phyloP scores from a whole-genome alignment of 2,888 invertebrate species.

The Parapristionchus giblindavisi region DNA sequence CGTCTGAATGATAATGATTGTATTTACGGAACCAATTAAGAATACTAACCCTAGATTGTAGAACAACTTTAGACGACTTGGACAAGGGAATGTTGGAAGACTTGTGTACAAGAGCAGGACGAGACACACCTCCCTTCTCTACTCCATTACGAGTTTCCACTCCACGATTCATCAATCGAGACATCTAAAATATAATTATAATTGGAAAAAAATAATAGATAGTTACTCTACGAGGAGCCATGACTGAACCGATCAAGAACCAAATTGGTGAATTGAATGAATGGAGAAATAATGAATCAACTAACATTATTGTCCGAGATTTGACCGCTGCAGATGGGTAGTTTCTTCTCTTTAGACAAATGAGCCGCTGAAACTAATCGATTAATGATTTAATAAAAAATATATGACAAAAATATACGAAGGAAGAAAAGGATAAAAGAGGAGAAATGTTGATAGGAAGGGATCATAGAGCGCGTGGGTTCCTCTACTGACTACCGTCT shows the following conservation, averaged over 20 bases:
- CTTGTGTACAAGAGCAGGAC: neutral
- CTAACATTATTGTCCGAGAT: neutral
- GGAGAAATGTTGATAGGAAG: neutral
- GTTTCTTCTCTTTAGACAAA: too few species aligned
- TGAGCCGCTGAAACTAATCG: too few species aligned
- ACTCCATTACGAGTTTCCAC: conserved; percentile 9
- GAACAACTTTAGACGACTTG: neutral
- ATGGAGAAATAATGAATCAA: neutral
- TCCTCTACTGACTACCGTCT: too few species aligned
- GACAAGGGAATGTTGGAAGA: neutral
- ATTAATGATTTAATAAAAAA: too few species aligned
- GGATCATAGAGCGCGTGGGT: too few species aligned
- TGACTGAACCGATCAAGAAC: conserved; percentile 14
- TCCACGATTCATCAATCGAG: neutral
- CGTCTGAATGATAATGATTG: neutral
- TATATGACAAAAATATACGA: too few species aligned
- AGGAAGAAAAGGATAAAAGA: neutral
- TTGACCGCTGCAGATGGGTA: neutral
- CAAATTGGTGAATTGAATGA: conserved; percentile 20
- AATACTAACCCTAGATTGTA: conserved; percentile 1
- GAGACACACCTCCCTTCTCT: conserved; percentile 9
- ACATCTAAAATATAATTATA: conserved; percentile 8
- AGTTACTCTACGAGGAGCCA: conserved; percentile 28
- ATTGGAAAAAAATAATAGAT: neutral
- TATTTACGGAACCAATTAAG: neutral